Conservation (phyloP, 2,888 invertebrate species). For the Polietes domitor region DNA sequence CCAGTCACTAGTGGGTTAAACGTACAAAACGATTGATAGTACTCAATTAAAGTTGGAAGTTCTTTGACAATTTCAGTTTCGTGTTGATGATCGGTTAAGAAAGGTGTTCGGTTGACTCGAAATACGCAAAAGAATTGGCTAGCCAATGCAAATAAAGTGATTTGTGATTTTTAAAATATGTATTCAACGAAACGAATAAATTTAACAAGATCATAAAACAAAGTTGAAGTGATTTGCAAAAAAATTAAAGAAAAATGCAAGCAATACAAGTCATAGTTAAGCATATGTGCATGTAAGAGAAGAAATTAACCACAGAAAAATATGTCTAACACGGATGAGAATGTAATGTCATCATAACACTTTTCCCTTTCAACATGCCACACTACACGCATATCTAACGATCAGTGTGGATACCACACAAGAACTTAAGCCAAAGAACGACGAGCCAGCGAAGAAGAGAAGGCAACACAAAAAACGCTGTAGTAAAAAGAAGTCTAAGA, state of each 20-base stretch:
- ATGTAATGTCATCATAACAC: conserved; percentile 53
- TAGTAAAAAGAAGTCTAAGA: conserved; percentile 26
- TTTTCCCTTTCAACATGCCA: conserved; percentile 63
- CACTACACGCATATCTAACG: conserved; percentile 47
- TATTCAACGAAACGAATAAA: conserved; percentile 3
- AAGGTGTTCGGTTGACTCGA: conserved; percentile 50
- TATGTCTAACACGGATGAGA: conserved; percentile 12
- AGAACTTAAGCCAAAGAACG: conserved; percentile 39
- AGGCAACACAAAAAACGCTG: conserved; percentile 4
- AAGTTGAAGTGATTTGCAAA: conserved; percentile 24
- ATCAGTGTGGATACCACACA: conserved; percentile 64
- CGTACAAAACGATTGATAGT: conserved; percentile 40
- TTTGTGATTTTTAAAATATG: conserved; percentile 12
- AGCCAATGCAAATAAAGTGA: neutral
- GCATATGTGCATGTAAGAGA: conserved; percentile 16
- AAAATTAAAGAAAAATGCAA: no score
- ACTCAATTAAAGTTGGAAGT: conserved; percentile 64
- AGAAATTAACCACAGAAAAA: neutral
- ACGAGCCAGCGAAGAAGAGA: conserved; percentile 18
- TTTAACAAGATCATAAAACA: conserved; percentile 14
- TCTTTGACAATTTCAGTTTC: conserved; percentile 63
- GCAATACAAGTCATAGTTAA: neutral
- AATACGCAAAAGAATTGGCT: neutral
- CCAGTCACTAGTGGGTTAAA: neutral
- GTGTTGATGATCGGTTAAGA: conserved; percentile 63